Base-by-base conservation (phyloP, 2,888 invertebrate genomes). In the Odontothrips loti region DNA sequence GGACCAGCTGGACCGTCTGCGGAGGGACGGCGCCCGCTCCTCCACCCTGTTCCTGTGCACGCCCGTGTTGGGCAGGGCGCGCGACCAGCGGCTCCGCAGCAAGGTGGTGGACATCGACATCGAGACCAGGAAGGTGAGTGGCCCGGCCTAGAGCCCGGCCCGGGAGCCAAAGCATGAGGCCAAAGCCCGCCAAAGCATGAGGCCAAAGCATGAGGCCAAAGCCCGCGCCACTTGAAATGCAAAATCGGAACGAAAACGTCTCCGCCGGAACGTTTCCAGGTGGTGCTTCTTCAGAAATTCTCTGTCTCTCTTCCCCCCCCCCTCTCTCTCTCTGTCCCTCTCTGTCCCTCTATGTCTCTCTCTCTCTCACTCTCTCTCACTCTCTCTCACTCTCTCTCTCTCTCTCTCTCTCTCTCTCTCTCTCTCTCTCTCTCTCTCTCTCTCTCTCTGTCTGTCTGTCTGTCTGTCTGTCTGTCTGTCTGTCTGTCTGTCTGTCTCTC, bases 91-190 rank as follows among this genome's bases (percentile, higher is more conserved):
- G 23, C 27, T 27, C 27, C 68, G 68, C 68, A 23, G 27, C 23
- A 23, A 75, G 68, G 68, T 27, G 58, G 90, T 93, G 83, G 92
- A 93, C 87, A 92, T 95, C 84, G 96, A 96, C 87, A 96, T 96
- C 86, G 96, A 96, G 89, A 95, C 95, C 83, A 91, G 93, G 89
- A 91, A 95, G 90, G 96, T 96, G 89, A 93, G 94, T 79, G 48
- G 0, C 9, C 27, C 9, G 23, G 63, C 12, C 34, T 2, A 43
- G 34, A 43, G 34, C 3, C 34, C 34, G 34, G 43, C 29, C 23
- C 8, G 17, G 23, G 27, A 34, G 17, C 4, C 4, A 12, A 10
- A 15, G 47, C 81, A 17, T 2, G 20, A n/a, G 29, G n/a, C 75
- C 78, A 82, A 81, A 79, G 82, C 51, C 79, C n/a, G n/a, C n/a